phyloP scores from a whole-genome alignment of 2,888 invertebrate genomes.

The Sabatieria punctata region DNA sequence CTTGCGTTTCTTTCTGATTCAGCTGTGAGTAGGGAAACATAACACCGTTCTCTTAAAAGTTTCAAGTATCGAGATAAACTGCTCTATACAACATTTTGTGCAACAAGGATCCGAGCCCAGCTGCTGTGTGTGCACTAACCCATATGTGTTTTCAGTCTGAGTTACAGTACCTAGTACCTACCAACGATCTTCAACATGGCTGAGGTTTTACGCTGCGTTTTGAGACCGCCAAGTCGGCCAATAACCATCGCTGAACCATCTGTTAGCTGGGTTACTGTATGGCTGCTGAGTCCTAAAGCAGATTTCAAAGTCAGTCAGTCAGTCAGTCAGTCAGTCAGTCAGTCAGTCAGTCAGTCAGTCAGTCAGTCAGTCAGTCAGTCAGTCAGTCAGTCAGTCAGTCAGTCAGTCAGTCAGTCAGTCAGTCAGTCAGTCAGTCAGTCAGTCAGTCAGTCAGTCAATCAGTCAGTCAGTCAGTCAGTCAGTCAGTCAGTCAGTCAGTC shows the following conservation, averaged over 20 bases:
- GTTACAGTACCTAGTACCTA: too few relatives aligned
- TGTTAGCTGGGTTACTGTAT: neutral
- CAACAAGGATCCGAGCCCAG: too few relatives aligned
- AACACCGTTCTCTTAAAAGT: too few relatives aligned
- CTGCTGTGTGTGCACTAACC: too few relatives aligned
- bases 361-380: neutral
- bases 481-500: neutral
- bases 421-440: neutral
- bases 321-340: neutral
- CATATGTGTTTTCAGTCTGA: too few relatives aligned
- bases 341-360: neutral
- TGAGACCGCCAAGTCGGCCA: constrained; percentile 2
- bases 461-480: neutral
- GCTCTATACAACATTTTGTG: too few relatives aligned
- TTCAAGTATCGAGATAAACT: too few relatives aligned
- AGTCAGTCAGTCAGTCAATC: neutral
- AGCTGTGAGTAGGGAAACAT: too few relatives aligned
- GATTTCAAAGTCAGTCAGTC: neutral
- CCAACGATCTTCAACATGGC: neutral
- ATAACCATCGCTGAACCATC: neutral
- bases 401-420: neutral
- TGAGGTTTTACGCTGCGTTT: neutral
- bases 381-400: neutral
- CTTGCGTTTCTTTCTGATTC: too few relatives aligned
- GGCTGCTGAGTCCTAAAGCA: constrained; percentile 2